Percentiles rank a stretch among this genome's conserved stretches.
Evolutionary conservation across 2,113 vertebrate species (phyloP).

Genomic region (Peucedramus taeniatus): DNA sequence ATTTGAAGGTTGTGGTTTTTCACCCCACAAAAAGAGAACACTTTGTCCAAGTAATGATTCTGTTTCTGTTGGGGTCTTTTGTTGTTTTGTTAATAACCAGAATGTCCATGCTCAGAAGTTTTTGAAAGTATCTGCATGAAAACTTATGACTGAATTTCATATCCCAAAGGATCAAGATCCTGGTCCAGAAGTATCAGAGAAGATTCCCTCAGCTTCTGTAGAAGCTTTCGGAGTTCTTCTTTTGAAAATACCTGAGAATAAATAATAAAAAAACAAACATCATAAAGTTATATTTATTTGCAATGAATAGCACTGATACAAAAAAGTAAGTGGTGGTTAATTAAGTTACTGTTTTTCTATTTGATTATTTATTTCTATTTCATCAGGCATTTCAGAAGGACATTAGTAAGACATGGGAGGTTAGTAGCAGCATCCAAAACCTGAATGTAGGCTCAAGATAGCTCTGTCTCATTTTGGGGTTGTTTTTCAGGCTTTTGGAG

Average conservation of each 20-base stretch:
- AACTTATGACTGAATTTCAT: slow-evolving; percentile 81
- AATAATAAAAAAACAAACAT: not conserved
- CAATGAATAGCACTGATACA: not conserved
- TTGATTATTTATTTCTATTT: not conserved
- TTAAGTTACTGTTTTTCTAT: not conserved
- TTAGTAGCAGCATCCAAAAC: not conserved
- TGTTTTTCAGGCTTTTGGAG: not conserved
- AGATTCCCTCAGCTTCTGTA: slow-evolving; percentile 87
- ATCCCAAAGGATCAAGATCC: slow-evolving; percentile 88
- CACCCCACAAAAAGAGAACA: not conserved
- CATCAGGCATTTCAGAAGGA: not conserved
- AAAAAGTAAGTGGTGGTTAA: not conserved
- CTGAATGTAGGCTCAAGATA: not conserved
- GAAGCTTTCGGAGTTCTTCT: slow-evolving; percentile 83
- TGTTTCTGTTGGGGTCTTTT: not conserved
- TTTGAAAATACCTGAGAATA: slow-evolving; percentile 89
- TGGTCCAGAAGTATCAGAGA: slow-evolving; percentile 86
- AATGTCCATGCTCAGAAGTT: not conserved
- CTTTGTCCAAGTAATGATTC: not conserved
- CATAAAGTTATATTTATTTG: not conserved
- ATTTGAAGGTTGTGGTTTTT: not conserved
- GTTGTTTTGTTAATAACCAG: not conserved
- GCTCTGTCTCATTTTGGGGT: not conserved
- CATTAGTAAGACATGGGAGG: not conserved
- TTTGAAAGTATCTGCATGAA: not conserved